These are phyloP conservation scores for Glomeris maerens DNA, from an alignment of 1,140 invertebrate species.

Conservation along the genomic window DNA sequence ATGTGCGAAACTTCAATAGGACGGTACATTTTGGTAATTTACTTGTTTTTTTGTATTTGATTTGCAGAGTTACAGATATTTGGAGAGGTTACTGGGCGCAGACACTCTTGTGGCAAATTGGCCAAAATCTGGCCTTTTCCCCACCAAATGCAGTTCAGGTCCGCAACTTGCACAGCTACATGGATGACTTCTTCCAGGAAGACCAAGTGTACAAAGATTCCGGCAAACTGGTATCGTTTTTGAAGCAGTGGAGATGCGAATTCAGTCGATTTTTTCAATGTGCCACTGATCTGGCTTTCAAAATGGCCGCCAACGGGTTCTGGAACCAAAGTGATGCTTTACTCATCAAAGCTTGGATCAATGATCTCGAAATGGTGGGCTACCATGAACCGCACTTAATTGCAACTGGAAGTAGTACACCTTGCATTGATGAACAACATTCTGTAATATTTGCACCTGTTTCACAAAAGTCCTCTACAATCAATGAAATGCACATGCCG, in stretches of 20 bases:
- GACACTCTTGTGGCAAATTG: conserved; percentile 22
- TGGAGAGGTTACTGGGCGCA: conserved; percentile 28
- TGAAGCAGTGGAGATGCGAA: conserved; percentile 20
- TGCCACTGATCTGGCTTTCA: conserved; percentile 12
- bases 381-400: conserved; percentile 12
- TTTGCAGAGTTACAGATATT: conserved; percentile 26
- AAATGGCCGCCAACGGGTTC: conserved; percentile 16
- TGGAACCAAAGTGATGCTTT: conserved; percentile 15
- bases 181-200: conserved; percentile 21
- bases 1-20: too few relatives aligned
- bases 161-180: conserved; percentile 18
- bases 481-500: not conserved
- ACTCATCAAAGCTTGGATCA: conserved; percentile 17
- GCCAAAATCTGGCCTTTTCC: conserved; percentile 20
- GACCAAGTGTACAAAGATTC: conserved; percentile 17
- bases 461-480: not conserved
- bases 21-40: too few relatives aligned
- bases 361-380: conserved; percentile 16
- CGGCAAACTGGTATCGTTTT: conserved; percentile 16
- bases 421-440: not conserved
- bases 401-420: not conserved
- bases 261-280: conserved; percentile 16
- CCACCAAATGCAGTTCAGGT: conserved; percentile 20
- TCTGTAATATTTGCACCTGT: not conserved
- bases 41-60: too few relatives aligned